Percentiles rank a stretch among this genome's conserved stretches.
Conservation (phyloP, 37 sponge, comb jelly and placozoan species). For the Spongilla lacustris region DNA sequence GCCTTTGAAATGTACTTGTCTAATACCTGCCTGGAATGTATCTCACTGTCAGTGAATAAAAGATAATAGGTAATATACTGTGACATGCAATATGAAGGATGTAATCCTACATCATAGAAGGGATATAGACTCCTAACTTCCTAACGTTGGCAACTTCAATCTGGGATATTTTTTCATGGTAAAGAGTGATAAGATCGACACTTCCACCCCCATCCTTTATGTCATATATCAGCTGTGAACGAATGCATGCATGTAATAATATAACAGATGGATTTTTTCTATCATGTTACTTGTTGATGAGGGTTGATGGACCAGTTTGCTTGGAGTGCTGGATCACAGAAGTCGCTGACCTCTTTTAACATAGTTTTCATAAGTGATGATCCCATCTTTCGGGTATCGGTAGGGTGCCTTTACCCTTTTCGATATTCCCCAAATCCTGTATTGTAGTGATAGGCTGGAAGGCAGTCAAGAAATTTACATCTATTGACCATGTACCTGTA, state of each 20-base stretch:
- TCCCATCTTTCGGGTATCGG: slow-evolving; percentile 42
- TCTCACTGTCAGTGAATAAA: slow-evolving; percentile 35
- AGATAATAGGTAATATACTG: too few relatives aligned
- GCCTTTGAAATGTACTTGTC: slow-evolving; percentile 76
- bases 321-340: slow-evolving; percentile 43
- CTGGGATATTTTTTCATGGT: slow-evolving; percentile 32
- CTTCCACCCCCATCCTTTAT: slow-evolving; percentile 48
- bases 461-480: slow-evolving; percentile 34
- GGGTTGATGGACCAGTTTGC: slow-evolving; percentile 6
- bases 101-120: not conserved
- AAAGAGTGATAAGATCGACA: slow-evolving; percentile 44
- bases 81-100: too few relatives aligned
- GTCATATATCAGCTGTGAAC: slow-evolving; percentile 54
- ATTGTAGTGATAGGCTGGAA: slow-evolving; percentile 48
- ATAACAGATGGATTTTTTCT: not conserved
- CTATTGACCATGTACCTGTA: slow-evolving; percentile 41
- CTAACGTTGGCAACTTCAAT: not conserved
- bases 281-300: slow-evolving; percentile 31
- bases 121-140: slow-evolving; percentile 16
- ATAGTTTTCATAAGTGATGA: slow-evolving; percentile 61
- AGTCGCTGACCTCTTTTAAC: slow-evolving; percentile 45
- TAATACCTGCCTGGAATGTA: slow-evolving; percentile 51
- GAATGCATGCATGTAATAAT: not conserved
- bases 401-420: not conserved
- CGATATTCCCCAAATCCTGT: slow-evolving; percentile 20